These are phyloP conservation scores for Heloderma charlesbogerti DNA, from an alignment of 2,113 vertebrate genomes.

Conservation along the genomic window DNA sequence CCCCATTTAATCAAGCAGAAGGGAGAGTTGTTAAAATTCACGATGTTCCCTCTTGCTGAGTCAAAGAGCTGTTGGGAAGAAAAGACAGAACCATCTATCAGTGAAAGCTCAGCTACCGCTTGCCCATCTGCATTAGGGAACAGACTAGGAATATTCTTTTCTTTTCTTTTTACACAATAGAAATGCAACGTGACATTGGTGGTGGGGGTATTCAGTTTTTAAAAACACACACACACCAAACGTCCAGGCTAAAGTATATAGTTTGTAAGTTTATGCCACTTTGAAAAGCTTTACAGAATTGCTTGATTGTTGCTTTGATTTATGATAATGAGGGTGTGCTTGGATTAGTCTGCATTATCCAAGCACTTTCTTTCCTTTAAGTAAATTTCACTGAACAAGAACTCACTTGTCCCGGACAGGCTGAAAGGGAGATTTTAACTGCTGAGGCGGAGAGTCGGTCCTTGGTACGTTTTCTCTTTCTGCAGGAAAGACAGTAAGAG, in stretches of 20 bases:
- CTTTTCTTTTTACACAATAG: neutral
- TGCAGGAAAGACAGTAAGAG: conserved; percentile 62
- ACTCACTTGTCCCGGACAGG: conserved; percentile 94
- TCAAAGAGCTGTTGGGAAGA: conserved; percentile 88
- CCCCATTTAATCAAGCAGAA: conserved; percentile 88
- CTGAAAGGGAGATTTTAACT: conserved; percentile 93
- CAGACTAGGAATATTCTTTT: neutral
- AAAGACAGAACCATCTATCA: conserved; percentile 62
- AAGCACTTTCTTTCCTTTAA: conserved; percentile 62
- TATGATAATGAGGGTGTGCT: conserved; percentile 64
- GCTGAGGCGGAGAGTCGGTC: conserved; percentile 90
- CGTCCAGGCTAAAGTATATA: conserved; percentile 4
- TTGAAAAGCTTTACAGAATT: conserved; percentile 28
- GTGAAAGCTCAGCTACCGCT: neutral
- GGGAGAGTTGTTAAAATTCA: conserved; percentile 95
- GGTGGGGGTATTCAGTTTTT: neutral
- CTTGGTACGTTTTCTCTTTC: conserved; percentile 90
- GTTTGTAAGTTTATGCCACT: conserved; percentile 53
- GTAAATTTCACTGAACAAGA: conserved; percentile 66
- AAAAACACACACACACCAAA: neutral
- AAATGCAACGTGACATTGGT: conserved; percentile 7
- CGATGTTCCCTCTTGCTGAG: conserved; percentile 92
- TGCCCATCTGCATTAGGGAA: conserved; percentile 25
- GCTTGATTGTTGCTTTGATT: conserved; percentile 36
- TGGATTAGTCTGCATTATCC: conserved; percentile 68